Conservation (phyloP, 1,140 invertebrate species). For the Sinonovacula constricta region DNA sequence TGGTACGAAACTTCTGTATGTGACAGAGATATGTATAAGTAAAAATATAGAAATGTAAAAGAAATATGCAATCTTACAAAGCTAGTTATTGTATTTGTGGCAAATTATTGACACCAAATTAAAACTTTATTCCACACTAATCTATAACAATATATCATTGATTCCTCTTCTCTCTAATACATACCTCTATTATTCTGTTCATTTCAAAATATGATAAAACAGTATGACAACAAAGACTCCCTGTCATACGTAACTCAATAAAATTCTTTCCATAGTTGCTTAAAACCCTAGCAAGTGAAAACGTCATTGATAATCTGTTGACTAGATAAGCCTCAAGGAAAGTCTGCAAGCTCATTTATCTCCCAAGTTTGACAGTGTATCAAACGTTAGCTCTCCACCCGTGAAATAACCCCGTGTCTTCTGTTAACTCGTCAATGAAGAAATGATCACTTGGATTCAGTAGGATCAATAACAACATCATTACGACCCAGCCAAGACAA, state of each 20-base stretch:
- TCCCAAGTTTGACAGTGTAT: conserved; percentile 31
- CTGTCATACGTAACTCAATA: conserved; percentile 29
- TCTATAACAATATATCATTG: too few relatives aligned
- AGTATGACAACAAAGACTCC: conserved; percentile 44
- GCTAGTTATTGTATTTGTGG: too few relatives aligned
- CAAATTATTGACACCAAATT: too few relatives aligned
- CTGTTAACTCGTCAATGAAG: neutral
- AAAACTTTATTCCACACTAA: too few relatives aligned
- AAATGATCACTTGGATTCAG: neutral
- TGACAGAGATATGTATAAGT: too few relatives aligned
- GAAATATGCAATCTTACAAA: too few relatives aligned
- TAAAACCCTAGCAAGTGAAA: conserved; percentile 38
- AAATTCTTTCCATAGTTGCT: conserved; percentile 9
- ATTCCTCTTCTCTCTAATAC: too few relatives aligned
- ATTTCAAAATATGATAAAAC: too few relatives aligned
- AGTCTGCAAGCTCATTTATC: conserved; percentile 40
- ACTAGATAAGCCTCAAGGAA: conserved; percentile 36
- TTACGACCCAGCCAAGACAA: neutral
- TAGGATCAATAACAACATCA: neutral
- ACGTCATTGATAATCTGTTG: conserved; percentile 28
- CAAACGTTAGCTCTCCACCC: conserved; percentile 19
- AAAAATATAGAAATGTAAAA: too few relatives aligned
- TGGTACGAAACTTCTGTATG: too few relatives aligned
- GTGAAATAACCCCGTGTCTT: neutral
- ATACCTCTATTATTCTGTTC: too few relatives aligned